phyloP scores from a whole-genome alignment of 2,113 vertebrate genomes.

The Tyto alba region DNA sequence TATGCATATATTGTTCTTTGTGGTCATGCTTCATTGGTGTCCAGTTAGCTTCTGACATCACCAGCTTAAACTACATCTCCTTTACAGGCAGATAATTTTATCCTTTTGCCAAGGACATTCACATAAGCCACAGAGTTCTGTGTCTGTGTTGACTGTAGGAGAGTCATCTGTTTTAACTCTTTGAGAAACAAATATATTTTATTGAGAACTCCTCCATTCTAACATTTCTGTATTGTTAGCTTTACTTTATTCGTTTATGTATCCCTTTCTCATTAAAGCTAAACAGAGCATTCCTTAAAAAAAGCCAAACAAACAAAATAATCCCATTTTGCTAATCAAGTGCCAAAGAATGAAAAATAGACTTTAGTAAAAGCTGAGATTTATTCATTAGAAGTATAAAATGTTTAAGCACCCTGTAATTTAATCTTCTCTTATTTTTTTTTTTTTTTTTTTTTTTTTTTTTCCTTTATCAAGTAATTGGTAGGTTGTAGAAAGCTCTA shows the following conservation, averaged over 20 bases:
- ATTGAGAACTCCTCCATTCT: neutral
- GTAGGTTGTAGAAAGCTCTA: conserved; percentile 8
- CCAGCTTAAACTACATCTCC: conserved; percentile 6
- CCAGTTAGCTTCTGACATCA: conserved; percentile 28
- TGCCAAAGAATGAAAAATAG: neutral
- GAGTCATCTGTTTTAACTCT: conserved; percentile 13
- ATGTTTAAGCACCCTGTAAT: conserved; percentile 12
- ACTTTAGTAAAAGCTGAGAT: conserved; percentile 7
- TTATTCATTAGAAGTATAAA: conserved; percentile 36
- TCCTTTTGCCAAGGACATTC: conserved; percentile 49
- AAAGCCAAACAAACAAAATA: neutral
- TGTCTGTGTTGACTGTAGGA: neutral
- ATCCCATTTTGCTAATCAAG: neutral
- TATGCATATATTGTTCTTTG: neutral
- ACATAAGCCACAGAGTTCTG: neutral
- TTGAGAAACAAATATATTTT: neutral
- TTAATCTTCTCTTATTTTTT: neutral
- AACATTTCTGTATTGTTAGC: neutral
- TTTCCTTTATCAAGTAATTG: conserved; percentile 40
- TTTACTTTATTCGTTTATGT: neutral
- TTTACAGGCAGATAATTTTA: conserved; percentile 45
- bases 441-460: neutral
- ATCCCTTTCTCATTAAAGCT: neutral
- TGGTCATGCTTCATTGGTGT: conserved; percentile 6
- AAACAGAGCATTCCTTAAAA: neutral